Evolutionary conservation across 2,113 vertebrate species (phyloP).

Genomic region (Elaphurus davidianus): DNA sequence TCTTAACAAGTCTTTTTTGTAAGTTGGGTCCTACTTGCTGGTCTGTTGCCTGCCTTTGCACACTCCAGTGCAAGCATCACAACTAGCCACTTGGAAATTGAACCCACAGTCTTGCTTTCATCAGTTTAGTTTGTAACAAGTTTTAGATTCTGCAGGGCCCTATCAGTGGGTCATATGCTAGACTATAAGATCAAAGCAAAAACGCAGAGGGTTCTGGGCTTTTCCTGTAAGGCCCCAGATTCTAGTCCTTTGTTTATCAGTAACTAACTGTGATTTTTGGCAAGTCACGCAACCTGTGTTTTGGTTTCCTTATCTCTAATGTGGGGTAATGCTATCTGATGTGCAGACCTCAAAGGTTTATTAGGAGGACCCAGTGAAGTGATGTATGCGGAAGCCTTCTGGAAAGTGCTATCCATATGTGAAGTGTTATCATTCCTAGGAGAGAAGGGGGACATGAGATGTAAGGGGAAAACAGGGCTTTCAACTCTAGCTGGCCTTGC

Average conservation of each 20-base stretch:
- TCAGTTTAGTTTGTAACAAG: conserved; percentile 32
- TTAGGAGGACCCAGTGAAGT: conserved; percentile 25
- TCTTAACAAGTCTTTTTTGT: neutral
- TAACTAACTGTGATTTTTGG: conserved; percentile 73
- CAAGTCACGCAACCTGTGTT: conserved; percentile 62
- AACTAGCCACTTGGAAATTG: neutral
- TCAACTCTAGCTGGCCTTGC: conserved; percentile 20
- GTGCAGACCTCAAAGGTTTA: conserved; percentile 62
- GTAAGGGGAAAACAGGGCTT: conserved; percentile 28
- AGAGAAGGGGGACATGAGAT: neutral
- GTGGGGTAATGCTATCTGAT: conserved; percentile 56
- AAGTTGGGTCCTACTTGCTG: neutral
- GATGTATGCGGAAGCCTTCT: conserved; percentile 37
- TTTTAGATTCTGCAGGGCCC: neutral
- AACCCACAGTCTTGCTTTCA: conserved; percentile 8
- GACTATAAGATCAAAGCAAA: conserved; percentile 62
- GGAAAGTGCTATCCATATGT: conserved; percentile 36
- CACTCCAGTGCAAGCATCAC: no score
- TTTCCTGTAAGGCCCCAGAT: conserved; percentile 37
- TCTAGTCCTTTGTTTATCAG: conserved; percentile 64
- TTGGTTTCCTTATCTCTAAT: conserved; percentile 66
- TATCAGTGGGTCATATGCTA: conserved; percentile 21
- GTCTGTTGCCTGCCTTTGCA: neutral
- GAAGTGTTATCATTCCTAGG: conserved; percentile 50
- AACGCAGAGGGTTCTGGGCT: conserved; percentile 30